Conservation (phyloP, 2,797 vertebrate genomes). For the Neosilurus hyrtlii region DNA sequence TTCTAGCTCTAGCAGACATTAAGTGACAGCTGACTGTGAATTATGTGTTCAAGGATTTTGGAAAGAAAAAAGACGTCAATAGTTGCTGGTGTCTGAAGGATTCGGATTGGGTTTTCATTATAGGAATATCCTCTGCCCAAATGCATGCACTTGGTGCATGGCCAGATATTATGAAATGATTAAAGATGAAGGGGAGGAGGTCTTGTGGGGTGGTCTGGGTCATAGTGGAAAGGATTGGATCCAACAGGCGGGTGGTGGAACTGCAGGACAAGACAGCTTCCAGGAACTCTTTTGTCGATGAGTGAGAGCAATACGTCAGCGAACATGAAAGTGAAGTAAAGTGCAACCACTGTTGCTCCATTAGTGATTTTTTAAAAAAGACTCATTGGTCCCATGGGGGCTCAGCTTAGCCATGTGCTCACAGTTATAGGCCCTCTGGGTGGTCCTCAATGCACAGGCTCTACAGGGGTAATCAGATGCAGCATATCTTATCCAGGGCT, state of each 20-base stretch:
- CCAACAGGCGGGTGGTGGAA: too few relatives aligned
- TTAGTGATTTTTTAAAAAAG: neutral
- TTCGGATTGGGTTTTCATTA: too few relatives aligned
- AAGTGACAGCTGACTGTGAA: neutral
- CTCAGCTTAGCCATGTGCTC: neutral
- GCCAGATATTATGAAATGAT: neutral
- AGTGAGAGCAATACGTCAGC: neutral
- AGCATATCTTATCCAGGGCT: constrained; percentile 2
- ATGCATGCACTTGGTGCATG: too few relatives aligned
- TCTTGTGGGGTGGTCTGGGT: too few relatives aligned
- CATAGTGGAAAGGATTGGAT: too few relatives aligned
- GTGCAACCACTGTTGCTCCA: neutral
- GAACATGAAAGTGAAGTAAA: neutral
- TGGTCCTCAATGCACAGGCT: neutral
- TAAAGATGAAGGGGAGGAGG: too few relatives aligned
- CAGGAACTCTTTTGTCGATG: neutral
- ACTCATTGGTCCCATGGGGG: neutral
- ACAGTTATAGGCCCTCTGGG: neutral
- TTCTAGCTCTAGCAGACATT: neutral
- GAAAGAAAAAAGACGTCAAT: too few relatives aligned
- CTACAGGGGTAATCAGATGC: neutral
- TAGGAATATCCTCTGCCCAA: too few relatives aligned
- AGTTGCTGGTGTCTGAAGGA: too few relatives aligned
- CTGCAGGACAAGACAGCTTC: neutral
- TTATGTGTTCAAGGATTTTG: neutral